Evolutionary conservation across 2,888 invertebrate species (phyloP).

Genomic region (Nephrotoma guestfalica): DNA sequence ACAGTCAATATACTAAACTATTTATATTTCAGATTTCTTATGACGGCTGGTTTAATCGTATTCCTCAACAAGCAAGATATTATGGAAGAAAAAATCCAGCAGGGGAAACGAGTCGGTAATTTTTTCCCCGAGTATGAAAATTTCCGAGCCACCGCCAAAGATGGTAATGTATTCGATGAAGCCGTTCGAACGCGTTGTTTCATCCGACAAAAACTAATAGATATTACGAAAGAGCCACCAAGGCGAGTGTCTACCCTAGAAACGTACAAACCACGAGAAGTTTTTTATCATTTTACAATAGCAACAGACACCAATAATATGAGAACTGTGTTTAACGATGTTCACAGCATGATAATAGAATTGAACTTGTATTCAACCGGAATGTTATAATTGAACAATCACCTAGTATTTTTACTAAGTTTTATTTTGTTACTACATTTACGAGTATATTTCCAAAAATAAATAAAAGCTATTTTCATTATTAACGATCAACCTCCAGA

Average conservation of each 20-base stretch:
- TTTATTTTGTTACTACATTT: not conserved
- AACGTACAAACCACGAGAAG: slow-evolving; percentile 36
- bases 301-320: slow-evolving; percentile 65
- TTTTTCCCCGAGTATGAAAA: slow-evolving; percentile 50
- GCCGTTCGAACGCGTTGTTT: slow-evolving; percentile 51
- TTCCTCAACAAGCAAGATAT: slow-evolving; percentile 75
- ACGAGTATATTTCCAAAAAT: not conserved
- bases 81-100: slow-evolving; percentile 52
- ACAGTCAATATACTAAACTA: not conserved
- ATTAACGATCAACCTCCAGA: too few species aligned
- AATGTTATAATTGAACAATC: slow-evolving; percentile 6
- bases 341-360: slow-evolving; percentile 48
- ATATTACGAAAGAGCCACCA: slow-evolving; percentile 39
- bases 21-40: slow-evolving; percentile 41
- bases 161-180: slow-evolving; percentile 39
- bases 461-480: not conserved
- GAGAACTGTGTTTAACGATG: slow-evolving; percentile 54
- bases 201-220: slow-evolving; percentile 48
- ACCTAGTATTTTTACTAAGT: not conserved
- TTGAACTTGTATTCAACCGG: slow-evolving; percentile 35
- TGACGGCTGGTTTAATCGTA: slow-evolving; percentile 60
- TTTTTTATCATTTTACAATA: slow-evolving; percentile 59
- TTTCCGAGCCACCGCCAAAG: slow-evolving; percentile 35
- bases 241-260: slow-evolving; percentile 28
- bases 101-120: slow-evolving; percentile 44